phyloP scores from a whole-genome alignment of 2,888 invertebrate species.

The Ypsolopha sequella region DNA sequence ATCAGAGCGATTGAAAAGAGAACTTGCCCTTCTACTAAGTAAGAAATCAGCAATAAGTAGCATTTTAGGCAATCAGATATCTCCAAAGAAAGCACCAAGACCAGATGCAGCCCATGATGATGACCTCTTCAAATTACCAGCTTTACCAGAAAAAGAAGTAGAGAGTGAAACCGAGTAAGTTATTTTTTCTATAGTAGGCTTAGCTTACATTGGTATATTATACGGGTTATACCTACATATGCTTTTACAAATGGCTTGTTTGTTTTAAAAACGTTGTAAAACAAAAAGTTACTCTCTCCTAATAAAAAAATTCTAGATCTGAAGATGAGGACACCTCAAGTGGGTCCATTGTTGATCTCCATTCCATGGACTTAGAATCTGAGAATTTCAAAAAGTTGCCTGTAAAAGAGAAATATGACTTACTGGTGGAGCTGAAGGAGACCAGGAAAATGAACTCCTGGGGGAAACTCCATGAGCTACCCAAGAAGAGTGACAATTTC shows the following conservation, averaged over 20 bases:
- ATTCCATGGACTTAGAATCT: conserved; percentile 84
- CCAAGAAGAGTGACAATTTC: conserved; percentile 79
- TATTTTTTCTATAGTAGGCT: not conserved
- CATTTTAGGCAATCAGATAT: conserved; percentile 70
- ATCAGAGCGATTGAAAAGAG: conserved; percentile 79
- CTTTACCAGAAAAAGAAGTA: conserved; percentile 35
- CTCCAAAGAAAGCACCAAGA: conserved; percentile 45
- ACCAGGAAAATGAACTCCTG: conserved; percentile 92
- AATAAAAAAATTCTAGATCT: conserved; percentile 29
- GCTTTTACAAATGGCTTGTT: too few species aligned
- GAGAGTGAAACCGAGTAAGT: conserved; percentile 64
- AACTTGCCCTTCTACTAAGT: conserved; percentile 79
- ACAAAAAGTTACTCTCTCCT: not conserved
- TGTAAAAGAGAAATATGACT: conserved; percentile 92
- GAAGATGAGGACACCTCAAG: conserved; percentile 45
- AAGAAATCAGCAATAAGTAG: conserved; percentile 84
- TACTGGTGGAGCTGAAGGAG: conserved; percentile 91
- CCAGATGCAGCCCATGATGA: conserved; percentile 38
- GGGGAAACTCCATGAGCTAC: conserved; percentile 87
- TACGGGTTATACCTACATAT: too few species aligned
- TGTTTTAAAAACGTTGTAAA: not conserved
- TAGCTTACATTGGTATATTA: too few species aligned
- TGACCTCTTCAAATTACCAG: conserved; percentile 78
- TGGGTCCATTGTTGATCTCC: conserved; percentile 72
- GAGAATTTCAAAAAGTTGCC: conserved; percentile 85